A percentile compares a stretch with the other conserved stretches of the same genome.
Conservation (phyloP, 2,888 invertebrate genomes). For the Lacanobia oleracea region DNA sequence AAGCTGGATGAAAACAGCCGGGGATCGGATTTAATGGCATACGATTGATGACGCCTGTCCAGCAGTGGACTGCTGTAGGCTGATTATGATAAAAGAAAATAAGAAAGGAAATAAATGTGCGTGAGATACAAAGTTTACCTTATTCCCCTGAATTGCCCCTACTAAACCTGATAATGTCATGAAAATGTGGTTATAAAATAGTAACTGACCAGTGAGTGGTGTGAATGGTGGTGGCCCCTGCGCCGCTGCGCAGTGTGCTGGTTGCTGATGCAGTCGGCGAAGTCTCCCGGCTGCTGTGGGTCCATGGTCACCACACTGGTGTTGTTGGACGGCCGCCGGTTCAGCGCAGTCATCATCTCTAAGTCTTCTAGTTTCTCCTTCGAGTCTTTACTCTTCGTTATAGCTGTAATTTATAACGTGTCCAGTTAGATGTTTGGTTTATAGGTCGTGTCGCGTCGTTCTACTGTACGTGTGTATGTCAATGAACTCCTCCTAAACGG, state of each 20-base stretch:
- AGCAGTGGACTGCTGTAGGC: background rate
- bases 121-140: background rate
- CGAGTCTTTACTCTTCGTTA: constrained; percentile 91
- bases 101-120: background rate
- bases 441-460: background rate
- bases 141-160: too few species aligned
- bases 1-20: background rate
- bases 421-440: constrained; percentile 9
- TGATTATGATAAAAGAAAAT: background rate
- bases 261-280: constrained; percentile 91
- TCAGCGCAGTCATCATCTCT: constrained; percentile 87
- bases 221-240: constrained; percentile 82
- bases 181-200: background rate
- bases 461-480: too few species aligned
- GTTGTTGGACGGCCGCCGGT: constrained; percentile 83
- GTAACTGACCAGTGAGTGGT: constrained; percentile 80
- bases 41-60: background rate
- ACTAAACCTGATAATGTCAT: background rate
- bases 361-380: constrained; percentile 91
- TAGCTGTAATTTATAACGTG: constrained; percentile 80
- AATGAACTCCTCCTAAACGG: too few species aligned
- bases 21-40: too few species aligned
- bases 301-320: constrained; percentile 87
- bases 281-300: constrained; percentile 85
- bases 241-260: constrained; percentile 90